A percentile compares a stretch with the other conserved stretches of the same genome.
Evolutionary conservation across 2,113 vertebrate genomes (phyloP).

Genomic region (Canis aureus): DNA sequence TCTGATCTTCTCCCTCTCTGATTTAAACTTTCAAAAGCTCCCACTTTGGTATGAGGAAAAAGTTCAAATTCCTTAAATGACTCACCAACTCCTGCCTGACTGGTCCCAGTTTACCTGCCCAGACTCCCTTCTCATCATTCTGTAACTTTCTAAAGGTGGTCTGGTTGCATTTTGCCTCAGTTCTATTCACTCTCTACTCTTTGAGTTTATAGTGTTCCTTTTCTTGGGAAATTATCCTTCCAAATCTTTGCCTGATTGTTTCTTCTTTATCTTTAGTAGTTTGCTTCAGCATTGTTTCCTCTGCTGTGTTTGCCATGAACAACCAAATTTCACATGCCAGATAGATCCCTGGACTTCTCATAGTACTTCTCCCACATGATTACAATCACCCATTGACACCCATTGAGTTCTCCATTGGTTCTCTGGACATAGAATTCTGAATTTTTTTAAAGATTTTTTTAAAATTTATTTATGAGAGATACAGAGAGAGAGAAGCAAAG

Average conservation of each 20-base stretch:
- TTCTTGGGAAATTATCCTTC: background rate
- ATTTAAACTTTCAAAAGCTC: background rate
- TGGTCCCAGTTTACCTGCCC: background rate
- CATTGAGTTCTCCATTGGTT: background rate
- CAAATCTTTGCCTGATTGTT: background rate
- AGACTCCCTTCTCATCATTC: background rate
- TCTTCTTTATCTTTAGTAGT: conserved; percentile 2
- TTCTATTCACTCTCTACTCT: background rate
- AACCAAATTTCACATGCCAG: background rate
- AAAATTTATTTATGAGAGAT: too few species aligned
- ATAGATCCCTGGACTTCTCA: background rate
- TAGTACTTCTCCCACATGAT: background rate
- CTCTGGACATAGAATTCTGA: background rate
- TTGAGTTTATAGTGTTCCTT: background rate
- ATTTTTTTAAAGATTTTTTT: background rate
- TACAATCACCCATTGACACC: background rate
- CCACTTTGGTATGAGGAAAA: background rate
- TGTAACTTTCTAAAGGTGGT: background rate
- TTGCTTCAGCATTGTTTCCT: background rate
- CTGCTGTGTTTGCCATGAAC: background rate
- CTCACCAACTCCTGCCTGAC: background rate
- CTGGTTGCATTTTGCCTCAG: background rate
- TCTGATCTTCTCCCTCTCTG: background rate
- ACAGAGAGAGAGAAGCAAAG: too few species aligned
- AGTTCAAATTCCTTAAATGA: conserved; percentile 30